phyloP scores from a whole-genome alignment of 2,888 invertebrate genomes.

The Aethes cnicana region DNA sequence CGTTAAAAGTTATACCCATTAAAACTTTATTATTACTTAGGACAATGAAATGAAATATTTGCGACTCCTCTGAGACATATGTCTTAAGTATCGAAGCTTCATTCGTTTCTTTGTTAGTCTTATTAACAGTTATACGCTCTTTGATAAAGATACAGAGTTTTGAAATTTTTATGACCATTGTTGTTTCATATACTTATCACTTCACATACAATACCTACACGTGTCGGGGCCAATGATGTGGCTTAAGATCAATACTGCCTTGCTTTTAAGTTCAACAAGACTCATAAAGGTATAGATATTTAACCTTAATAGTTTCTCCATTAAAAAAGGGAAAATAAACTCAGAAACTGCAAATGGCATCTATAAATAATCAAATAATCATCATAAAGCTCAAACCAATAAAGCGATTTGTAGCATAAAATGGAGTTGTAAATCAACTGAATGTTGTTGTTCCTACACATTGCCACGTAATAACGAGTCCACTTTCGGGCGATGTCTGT shows the following conservation, averaged over 20 bases:
- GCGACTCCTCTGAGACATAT: background rate
- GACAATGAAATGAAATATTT: background rate
- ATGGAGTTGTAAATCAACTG: conserved; percentile 54
- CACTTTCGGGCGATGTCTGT: conserved; percentile 38
- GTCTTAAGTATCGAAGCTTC: background rate
- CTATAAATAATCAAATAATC: too few relatives aligned
- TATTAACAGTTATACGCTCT: too few relatives aligned
- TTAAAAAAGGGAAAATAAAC: conserved; percentile 5
- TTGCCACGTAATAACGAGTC: conserved; percentile 60
- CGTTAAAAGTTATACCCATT: conserved; percentile 15
- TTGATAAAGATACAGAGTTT: too few relatives aligned
- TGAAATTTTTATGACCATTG: too few relatives aligned
- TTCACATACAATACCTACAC: too few relatives aligned
- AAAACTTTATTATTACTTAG: conserved; percentile 8
- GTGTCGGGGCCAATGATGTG: too few relatives aligned
- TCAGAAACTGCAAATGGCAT: conserved; percentile 9
- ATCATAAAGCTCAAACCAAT: conserved; percentile 38
- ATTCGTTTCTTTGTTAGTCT: background rate
- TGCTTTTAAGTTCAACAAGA: too few relatives aligned
- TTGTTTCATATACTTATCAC: too few relatives aligned
- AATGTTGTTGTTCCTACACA: conserved; percentile 50
- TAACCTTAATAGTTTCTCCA: too few relatives aligned
- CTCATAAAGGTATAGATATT: too few relatives aligned
- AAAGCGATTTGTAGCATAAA: conserved; percentile 49
- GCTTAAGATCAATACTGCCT: too few relatives aligned